Evolutionary conservation across 2,113 vertebrate genomes (phyloP).

Genomic region (Rhagologus leucostigma): DNA sequence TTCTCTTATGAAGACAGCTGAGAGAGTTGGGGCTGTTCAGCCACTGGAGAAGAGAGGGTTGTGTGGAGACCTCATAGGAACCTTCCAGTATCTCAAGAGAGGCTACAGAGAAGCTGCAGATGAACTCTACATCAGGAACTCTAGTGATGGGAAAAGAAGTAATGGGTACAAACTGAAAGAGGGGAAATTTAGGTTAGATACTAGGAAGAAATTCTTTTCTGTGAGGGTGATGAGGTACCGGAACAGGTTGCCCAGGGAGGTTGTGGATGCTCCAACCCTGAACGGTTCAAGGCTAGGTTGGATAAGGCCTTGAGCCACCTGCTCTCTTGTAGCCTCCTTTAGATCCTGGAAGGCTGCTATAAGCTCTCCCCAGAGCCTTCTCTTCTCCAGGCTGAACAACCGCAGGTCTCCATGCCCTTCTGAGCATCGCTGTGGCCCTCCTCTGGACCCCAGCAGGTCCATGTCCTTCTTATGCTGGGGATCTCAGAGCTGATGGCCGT

Average conservation of each 20-base stretch:
- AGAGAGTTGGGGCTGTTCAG: neutral
- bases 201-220: neutral
- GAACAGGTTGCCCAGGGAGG: neutral
- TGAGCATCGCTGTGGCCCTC: neutral
- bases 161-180: neutral
- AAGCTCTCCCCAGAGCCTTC: neutral
- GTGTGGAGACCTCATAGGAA: neutral
- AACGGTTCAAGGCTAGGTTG: neutral
- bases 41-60: neutral
- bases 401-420: neutral
- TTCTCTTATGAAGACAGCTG: neutral
- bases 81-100: neutral
- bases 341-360: neutral
- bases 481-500: neutral
- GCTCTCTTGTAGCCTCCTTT: neutral
- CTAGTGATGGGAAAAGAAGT: neutral
- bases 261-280: neutral
- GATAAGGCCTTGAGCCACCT: neutral
- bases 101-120: neutral
- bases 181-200: neutral
- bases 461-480: neutral
- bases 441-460: neutral
- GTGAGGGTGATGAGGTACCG: neutral
- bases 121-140: neutral
- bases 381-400: neutral